Evolutionary conservation across 2,888 invertebrate genomes (phyloP), one percentile per base, ranked within the genome.

Genomic region (Platycheirus rosarum): DNA sequence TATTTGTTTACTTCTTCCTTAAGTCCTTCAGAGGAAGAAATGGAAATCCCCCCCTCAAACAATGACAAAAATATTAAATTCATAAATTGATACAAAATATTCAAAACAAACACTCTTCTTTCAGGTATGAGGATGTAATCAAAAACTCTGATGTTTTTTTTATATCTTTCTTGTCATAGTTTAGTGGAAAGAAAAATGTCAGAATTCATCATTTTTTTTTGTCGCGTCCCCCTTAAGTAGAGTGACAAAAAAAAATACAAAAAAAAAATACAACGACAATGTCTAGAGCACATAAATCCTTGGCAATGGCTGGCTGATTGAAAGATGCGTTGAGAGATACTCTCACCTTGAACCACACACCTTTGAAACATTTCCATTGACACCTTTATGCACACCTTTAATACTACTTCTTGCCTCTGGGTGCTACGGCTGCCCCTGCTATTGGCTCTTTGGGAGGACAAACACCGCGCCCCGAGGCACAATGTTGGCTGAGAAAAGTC

Each of bases 281-380:
- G 46, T 76, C 51, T 55, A 75, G 40, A 85, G 79, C 73, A 79
- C 80, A 85, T 82, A 86, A 86, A 87, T 87, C 88, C 89, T 88
- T 88, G 88, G 86, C 88, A 88, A 85, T 88, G 88, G 87, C 73
- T 88, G 88, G 86, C 76, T 87, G 87, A 87, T 88, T 88, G 87
- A 88, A 86, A 88, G 87, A 88, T 88, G 88, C 87, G 86, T 86
- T 85, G 84, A 85, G 32, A 85, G 69, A 85, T 57, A 40, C 57
- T 57, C 85, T 89, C 85, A 88, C 88, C 88, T 89, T 88, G 88
- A 88, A 89, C 88, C 87, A 87, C 86, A 87, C 85, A 84, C 49
- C 40, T 14, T 23, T 35, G 26, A 63, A 63, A 55, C 37, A 71
- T 68, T 66, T 76, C 68, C 77, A 82, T 77, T 77, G 77, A 82